Conservation (phyloP, 2,888 invertebrate species). For the Yponomeuta cagnagella region DNA sequence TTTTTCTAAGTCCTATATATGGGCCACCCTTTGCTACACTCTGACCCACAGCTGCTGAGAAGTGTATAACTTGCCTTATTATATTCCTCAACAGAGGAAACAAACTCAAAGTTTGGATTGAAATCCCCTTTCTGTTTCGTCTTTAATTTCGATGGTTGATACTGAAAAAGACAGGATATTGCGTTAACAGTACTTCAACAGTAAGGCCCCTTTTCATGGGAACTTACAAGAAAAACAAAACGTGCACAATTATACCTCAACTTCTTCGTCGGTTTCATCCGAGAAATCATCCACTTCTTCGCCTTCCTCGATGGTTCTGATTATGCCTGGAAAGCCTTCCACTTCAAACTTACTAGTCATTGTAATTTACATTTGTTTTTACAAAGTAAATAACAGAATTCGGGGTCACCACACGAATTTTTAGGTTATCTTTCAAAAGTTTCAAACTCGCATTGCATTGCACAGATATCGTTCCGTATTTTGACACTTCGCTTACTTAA, state of each 20-base stretch:
- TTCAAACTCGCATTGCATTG: constrained; percentile 46
- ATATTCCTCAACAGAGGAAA: constrained; percentile 85
- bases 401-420: constrained; percentile 20
- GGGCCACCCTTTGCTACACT: too few relatives aligned
- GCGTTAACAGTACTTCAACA: not conserved
- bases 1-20: too few relatives aligned
- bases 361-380: constrained; percentile 21
- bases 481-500: constrained; percentile 18
- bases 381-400: constrained; percentile 20
- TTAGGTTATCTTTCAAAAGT: constrained; percentile 41
- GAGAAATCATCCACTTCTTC: constrained; percentile 88
- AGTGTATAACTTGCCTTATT: constrained; percentile 69
- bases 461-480: constrained; percentile 15
- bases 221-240: not conserved
- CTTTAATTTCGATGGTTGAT: constrained; percentile 88
- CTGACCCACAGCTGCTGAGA: too few relatives aligned
- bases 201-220: not conserved
- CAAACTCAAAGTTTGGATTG: constrained; percentile 88
- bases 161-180: constrained; percentile 68
- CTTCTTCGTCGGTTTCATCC: constrained; percentile 86
- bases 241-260: constrained; percentile 75
- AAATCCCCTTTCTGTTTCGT: constrained; percentile 84
- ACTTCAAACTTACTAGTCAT: constrained; percentile 32
- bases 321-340: constrained; percentile 74
- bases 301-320: constrained; percentile 89